Evolutionary conservation across 2,888 invertebrate species (phyloP).

Genomic region (Pseudococcus viburni): DNA sequence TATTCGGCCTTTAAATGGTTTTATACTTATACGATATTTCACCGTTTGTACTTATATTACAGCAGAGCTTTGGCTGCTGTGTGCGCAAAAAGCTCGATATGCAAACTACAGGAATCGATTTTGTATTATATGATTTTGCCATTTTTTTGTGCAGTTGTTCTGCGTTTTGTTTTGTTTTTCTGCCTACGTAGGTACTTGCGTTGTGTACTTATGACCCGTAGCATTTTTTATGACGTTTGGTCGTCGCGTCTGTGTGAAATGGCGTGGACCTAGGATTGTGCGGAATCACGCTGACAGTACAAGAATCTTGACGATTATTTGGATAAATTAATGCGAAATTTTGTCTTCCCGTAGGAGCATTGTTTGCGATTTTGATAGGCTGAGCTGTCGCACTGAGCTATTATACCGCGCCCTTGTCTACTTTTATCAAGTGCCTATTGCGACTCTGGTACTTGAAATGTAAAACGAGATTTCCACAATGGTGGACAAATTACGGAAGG

Average conservation of each 20-base stretch:
- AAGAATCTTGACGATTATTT: slow-evolving; percentile 24
- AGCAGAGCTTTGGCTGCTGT: not conserved
- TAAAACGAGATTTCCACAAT: slow-evolving; percentile 24
- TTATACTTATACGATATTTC: not conserved
- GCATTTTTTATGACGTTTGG: not conserved
- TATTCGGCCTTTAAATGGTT: slow-evolving; percentile 25
- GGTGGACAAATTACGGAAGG: slow-evolving; percentile 42
- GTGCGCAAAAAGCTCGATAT: not conserved
- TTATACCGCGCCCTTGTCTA: slow-evolving; percentile 36
- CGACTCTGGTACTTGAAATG: not conserved
- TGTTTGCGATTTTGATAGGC: slow-evolving; percentile 40
- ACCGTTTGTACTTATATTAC: not conserved
- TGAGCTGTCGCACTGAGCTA: slow-evolving; percentile 32
- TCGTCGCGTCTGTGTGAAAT: not conserved
- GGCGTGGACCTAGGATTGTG: too few relatives aligned
- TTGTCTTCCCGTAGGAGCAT: not conserved
- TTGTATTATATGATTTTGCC: slow-evolving; percentile 12
- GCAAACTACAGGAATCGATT: slow-evolving; percentile 14
- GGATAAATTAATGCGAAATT: slow-evolving; percentile 36
- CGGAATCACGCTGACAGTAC: not conserved
- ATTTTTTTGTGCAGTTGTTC: not conserved
- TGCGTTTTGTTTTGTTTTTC: slow-evolving; percentile 21
- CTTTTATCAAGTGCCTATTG: slow-evolving; percentile 28
- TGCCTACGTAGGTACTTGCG: too few relatives aligned
- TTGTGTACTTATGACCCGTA: not conserved